Evolutionary conservation across 2,797 vertebrate genomes (phyloP).

Genomic region (Clarias pachynema): DNA sequence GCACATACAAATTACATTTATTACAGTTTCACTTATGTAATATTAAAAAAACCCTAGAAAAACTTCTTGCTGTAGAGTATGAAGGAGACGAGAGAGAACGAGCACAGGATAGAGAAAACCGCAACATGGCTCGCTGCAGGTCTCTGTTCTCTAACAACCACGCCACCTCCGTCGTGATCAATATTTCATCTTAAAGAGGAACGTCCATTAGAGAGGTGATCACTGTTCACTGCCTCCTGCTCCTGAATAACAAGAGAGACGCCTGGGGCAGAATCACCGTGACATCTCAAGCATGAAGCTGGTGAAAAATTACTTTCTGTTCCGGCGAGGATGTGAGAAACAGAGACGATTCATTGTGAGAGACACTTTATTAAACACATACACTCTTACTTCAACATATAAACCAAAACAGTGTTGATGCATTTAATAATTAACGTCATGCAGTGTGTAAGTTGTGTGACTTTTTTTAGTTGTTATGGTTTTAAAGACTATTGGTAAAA

Average conservation of each 20-base stretch:
- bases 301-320: slow-evolving; percentile 21
- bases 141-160: slow-evolving; percentile 34
- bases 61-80: not conserved
- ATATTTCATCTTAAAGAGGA: slow-evolving; percentile 44
- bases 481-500: not conserved
- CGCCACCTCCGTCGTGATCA: slow-evolving; percentile 40
- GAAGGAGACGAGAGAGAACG: not conserved
- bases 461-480: not conserved
- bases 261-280: slow-evolving; percentile 31
- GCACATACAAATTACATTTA: slow-evolving; percentile 17
- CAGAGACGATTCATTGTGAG: not conserved
- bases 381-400: not conserved
- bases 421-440: not conserved
- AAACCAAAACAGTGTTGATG: slow-evolving; percentile 5
- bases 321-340: not conserved
- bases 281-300: slow-evolving; percentile 24
- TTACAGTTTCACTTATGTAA: not conserved
- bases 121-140: slow-evolving; percentile 7
- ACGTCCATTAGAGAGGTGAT: slow-evolving; percentile 26
- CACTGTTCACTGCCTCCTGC: slow-evolving; percentile 29
- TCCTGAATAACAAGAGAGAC: slow-evolving; percentile 33
- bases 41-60: not conserved
- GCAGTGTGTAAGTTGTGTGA: not conserved
- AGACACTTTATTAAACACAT: slow-evolving; percentile 2
- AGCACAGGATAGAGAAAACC: not conserved